Evolutionary conservation across 2,797 vertebrate genomes (phyloP), one percentile per base, ranked within the genome.

Genomic region (Gila robusta): DNA sequence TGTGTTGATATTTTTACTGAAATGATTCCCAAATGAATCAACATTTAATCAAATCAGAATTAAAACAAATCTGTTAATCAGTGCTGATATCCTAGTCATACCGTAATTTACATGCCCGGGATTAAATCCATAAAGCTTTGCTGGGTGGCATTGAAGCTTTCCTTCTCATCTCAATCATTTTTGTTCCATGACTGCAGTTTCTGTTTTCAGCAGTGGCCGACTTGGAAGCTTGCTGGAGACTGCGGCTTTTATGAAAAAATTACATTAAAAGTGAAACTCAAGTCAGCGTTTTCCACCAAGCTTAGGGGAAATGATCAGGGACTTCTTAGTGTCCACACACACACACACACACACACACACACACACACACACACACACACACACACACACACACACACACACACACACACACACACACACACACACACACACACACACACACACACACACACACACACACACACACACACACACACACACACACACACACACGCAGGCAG

Each of bases 281-380:
- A 94, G 95, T 95, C 94, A 95, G 95, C 94, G 89, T 94, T 95
- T 95, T 95, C 94, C 94, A 93, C 90, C 89, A 86, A 88, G 90
- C 91, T 77, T 41, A 32, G 86, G 91, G 90, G 79, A 92, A 93
- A 92, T 90, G 89, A 76, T 86, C 87, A 77, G 56, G 73, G 70
- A 39, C 67, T 82, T 32, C 64, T 83, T 84, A 67, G 85, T 12
- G n/a, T 76, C 77, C 32, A 84, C 28, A 52, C 66, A 67, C 77
- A 64, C 59, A 37, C n/a, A 37, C 67, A 49, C 77, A 67, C 47
- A 32, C 71, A 41, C 35, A 52, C 39, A 74, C 26, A 41, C 79
- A 62, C 70, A 54, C 26, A 52, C 84, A 62, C 78, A 70, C 54
- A 74, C 26, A 39, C 69, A 44, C 69, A 52, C 77, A 73, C 35